Evolutionary conservation across 2,797 vertebrate species (phyloP), one percentile per base, ranked within the genome.

Genomic region (Gymnoscopelus microlampas): DNA sequence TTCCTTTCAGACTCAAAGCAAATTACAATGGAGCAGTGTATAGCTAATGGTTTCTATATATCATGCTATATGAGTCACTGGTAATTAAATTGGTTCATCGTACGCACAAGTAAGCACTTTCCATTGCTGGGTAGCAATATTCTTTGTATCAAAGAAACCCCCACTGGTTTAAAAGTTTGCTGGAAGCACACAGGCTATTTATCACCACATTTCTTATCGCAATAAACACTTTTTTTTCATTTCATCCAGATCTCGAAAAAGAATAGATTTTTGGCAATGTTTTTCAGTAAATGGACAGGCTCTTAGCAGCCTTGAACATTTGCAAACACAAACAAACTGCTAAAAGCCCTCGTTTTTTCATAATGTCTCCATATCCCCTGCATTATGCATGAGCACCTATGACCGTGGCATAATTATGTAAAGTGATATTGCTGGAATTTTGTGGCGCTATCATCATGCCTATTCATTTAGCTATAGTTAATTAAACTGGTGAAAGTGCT

Each of bases 311-410:
- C 35, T 56, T 4, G 11, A 12, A 23, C 44, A 49, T 62, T 67
- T 47, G n/a, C 7, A 7, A 53, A 48, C 10, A 56, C 69, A 48
- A 60, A 47, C 11, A 5, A 54, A 39, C 24, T 10, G 14, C 8
- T 68, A 9, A 70, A 23, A 69, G 39, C 35, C 29, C 15, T 53
- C 24, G 63, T 73, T 84, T 54, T 74, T 32, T 70, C 50, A 26
- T 51, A 81, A 29, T 64, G 44, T 64, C 63, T 47, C 66, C 14
- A 57, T 50, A 66, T 13, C n/a, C 47, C 12, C 55, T 85, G 75
- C 72, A 88, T 92, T 87, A 87, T 90, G 81, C 66, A 91, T 86
- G 76, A 86, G 44, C 83, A 71, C 74, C 60, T 61, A 76, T 68
- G 62, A 76, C 72, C 78, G 82, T 72, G 77, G 76, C 64, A 85